Percentiles rank a stretch among this genome's conserved stretches.
These are phyloP conservation scores for Oceanites oceanicus DNA, from an alignment of 2,113 vertebrate species.

Conservation along the genomic window DNA sequence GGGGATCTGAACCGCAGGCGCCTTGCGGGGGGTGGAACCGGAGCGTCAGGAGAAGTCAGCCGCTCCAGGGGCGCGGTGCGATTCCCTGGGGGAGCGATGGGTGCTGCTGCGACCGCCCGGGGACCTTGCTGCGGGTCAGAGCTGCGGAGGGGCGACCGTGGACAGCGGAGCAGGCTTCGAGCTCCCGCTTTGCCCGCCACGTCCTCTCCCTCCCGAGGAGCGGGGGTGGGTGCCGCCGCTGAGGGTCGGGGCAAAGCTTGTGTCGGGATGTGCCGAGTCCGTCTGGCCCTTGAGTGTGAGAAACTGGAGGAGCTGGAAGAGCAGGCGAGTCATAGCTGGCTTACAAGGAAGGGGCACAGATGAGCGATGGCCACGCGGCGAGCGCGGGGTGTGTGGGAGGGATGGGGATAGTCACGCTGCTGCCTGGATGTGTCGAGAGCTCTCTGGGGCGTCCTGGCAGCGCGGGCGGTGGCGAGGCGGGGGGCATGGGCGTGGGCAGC, in stretches of 20 bases:
- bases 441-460: not conserved
- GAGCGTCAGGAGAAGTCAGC: accelerated
- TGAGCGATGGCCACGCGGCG: accelerated
- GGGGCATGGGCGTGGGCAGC: not conserved
- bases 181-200: accelerated
- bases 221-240: accelerated
- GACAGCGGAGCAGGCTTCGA: not conserved
- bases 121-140: not conserved
- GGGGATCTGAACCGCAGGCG: not conserved
- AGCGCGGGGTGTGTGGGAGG: accelerated
- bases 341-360: not conserved
- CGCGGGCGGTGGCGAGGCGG: not conserved
- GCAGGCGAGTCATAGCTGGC: not conserved
- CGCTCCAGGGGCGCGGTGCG: accelerated
- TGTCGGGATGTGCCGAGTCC: not conserved
- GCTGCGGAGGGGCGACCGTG: accelerated
- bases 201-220: accelerated
- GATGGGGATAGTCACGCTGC: not conserved
- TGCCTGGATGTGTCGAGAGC: not conserved
- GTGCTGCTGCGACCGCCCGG: accelerated
- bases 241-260: accelerated
- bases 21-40: not conserved
- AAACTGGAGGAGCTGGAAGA: not conserved
- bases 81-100: not conserved
- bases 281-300: not conserved